Percentiles rank a stretch among this genome's conserved stretches.
phyloP scores from a whole-genome alignment of 1,140 invertebrate genomes.

The Megalopta genalis region DNA sequence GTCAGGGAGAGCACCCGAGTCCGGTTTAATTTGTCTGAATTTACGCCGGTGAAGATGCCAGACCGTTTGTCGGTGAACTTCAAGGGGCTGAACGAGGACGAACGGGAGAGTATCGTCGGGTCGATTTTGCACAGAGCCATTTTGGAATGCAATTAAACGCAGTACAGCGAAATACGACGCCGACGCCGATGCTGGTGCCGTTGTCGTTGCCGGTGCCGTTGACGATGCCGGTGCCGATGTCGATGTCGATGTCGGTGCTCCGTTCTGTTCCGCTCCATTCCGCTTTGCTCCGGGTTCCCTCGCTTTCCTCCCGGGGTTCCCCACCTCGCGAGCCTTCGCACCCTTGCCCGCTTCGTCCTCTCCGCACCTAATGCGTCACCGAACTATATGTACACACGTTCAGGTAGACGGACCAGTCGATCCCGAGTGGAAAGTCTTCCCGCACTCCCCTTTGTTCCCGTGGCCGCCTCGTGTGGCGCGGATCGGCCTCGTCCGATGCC shows the following conservation, averaged over 20 bases:
- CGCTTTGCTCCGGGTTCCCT: background rate
- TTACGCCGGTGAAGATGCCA: conserved; percentile 58
- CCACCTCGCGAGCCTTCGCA: too few species aligned
- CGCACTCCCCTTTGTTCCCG: too few species aligned
- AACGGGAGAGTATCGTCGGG: conserved; percentile 42
- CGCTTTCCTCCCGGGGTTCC: background rate
- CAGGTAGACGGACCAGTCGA: too few species aligned
- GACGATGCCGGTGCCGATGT: background rate
- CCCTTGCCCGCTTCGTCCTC: too few species aligned
- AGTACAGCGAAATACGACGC: conserved; percentile 73
- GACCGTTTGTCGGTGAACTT: conserved; percentile 24
- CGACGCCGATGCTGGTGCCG: conserved; percentile 38
- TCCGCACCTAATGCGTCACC: too few species aligned
- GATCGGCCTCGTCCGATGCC: too few species aligned
- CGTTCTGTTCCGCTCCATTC: conserved; percentile 38
- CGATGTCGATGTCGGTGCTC: conserved; percentile 39
- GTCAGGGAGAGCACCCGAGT: background rate
- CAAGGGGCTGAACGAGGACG: conserved; percentile 46
- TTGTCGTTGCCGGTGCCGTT: conserved; percentile 41
- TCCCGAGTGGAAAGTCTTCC: too few species aligned
- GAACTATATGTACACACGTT: background rate
- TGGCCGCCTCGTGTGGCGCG: too few species aligned
- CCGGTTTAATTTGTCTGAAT: conserved; percentile 64
- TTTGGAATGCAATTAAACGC: conserved; percentile 79
- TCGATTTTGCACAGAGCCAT: conserved; percentile 68